phyloP scores from a whole-genome alignment of 2,888 invertebrate genomes.

The Tetragonisca angustula region DNA sequence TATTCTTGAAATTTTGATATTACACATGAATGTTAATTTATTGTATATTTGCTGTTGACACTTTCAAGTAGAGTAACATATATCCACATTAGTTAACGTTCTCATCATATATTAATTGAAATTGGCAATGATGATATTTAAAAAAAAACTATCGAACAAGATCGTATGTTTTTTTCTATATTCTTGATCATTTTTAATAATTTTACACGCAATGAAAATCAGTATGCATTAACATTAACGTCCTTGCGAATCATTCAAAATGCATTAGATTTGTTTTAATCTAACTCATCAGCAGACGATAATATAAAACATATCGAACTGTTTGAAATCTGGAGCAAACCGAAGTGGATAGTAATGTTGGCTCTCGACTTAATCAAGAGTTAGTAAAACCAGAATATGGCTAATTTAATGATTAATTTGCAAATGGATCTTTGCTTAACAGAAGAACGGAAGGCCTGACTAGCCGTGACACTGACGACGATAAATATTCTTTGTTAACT shows the following conservation, averaged over 20 bases:
- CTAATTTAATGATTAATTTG: neutral
- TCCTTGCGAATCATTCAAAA: neutral
- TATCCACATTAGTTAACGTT: neutral
- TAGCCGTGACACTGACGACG: constrained; percentile 66
- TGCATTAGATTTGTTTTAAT: constrained; percentile 16
- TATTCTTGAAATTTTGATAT: constrained; percentile 25
- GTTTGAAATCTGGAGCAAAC: constrained; percentile 69
- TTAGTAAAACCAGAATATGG: constrained; percentile 34
- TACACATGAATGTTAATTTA: neutral
- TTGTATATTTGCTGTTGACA: constrained; percentile 5
- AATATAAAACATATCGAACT: constrained; percentile 1
- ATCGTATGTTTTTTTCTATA: constrained; percentile 6
- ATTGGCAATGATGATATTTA: neutral
- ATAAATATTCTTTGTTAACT: constrained; percentile 65
- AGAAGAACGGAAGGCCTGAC: constrained; percentile 54
- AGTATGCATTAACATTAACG: constrained; percentile 10
- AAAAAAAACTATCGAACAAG: constrained; percentile 9
- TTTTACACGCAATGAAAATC: constrained; percentile 1
- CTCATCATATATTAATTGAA: constrained; percentile 11
- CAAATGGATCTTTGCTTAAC: constrained; percentile 14
- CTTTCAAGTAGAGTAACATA: constrained; percentile 10
- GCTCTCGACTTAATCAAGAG: constrained; percentile 51
- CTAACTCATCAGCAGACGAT: neutral
- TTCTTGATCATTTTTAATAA: neutral
- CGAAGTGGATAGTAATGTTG: constrained; percentile 49